phyloP scores from a whole-genome alignment of 2,797 vertebrate genomes.

The Knipowitschia caucasica region DNA sequence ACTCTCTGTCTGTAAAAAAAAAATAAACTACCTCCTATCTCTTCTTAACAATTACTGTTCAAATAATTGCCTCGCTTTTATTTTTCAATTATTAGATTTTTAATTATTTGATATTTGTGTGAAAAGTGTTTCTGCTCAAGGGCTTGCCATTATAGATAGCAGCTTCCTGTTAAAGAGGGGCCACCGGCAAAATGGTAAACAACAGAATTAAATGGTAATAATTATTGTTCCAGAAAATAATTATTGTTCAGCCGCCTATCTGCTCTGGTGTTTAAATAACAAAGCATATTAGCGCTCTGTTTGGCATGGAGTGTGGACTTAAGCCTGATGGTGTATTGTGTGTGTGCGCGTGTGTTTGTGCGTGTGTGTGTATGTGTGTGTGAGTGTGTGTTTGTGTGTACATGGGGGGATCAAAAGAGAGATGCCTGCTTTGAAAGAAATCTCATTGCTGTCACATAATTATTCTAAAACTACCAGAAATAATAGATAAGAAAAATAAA shows the following conservation, averaged over 20 bases:
- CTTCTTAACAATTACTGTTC: slow-evolving; percentile 48
- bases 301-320: slow-evolving; percentile 22
- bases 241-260: slow-evolving; percentile 74
- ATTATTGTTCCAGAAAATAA: slow-evolving; percentile 73
- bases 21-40: slow-evolving; percentile 7
- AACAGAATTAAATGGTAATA: slow-evolving; percentile 74
- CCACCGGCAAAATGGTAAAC: slow-evolving; percentile 69
- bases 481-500: no score
- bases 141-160: slow-evolving; percentile 61
- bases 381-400: no score
- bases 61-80: slow-evolving; percentile 41
- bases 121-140: slow-evolving; percentile 60
- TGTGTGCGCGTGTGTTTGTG: slow-evolving; percentile 1
- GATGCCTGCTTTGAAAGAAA: no score
- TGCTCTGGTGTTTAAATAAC: slow-evolving; percentile 73
- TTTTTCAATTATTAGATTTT: slow-evolving; percentile 69
- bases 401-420: no score
- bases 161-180: slow-evolving; percentile 58
- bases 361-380: no score
- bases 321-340: slow-evolving; percentile 11
- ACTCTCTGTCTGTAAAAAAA: not conserved
- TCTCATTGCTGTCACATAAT: no score
- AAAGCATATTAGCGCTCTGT: slow-evolving; percentile 47
- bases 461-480: no score
- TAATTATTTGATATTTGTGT: slow-evolving; percentile 71